Percentiles rank a stretch among this genome's conserved stretches.
Evolutionary conservation across 2,888 invertebrate species (phyloP).

Genomic region (Xylocampa areola): DNA sequence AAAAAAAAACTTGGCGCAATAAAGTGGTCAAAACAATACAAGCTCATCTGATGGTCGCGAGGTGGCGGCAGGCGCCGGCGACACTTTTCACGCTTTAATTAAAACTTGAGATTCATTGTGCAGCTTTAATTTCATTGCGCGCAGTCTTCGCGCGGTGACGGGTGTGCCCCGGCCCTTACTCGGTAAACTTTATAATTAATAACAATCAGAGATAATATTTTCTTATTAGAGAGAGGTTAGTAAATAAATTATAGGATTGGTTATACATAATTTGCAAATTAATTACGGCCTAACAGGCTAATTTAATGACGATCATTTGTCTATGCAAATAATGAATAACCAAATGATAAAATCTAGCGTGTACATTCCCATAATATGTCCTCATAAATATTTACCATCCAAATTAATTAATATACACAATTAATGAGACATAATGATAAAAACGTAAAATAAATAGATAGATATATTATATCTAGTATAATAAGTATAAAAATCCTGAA

Average conservation of each 20-base stretch:
- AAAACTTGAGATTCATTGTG: slow-evolving; percentile 79
- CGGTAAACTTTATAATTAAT: slow-evolving; percentile 63
- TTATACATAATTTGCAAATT: slow-evolving; percentile 14
- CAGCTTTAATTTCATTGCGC: slow-evolving; percentile 69
- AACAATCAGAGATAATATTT: slow-evolving; percentile 53
- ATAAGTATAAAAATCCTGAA: too few species aligned
- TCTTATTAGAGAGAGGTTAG: slow-evolving; percentile 20
- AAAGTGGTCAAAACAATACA: slow-evolving; percentile 53
- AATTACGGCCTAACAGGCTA: not conserved
- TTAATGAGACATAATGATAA: too few species aligned
- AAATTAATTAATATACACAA: too few species aligned
- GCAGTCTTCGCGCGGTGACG: slow-evolving; percentile 65
- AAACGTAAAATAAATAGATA: too few species aligned
- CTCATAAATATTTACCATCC: too few species aligned
- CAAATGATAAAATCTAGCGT: too few species aligned
- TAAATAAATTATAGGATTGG: slow-evolving; percentile 39
- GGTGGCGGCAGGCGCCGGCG: slow-evolving; percentile 52
- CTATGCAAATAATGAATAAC: too few species aligned
- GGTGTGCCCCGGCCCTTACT: slow-evolving; percentile 49
- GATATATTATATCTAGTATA: too few species aligned
- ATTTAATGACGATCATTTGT: too few species aligned
- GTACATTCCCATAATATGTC: too few species aligned
- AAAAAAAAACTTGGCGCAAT: slow-evolving; percentile 32
- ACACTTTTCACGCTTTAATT: slow-evolving; percentile 76
- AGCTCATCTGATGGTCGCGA: slow-evolving; percentile 46